These are phyloP conservation scores for Electrophaes corylata DNA, from an alignment of 2,888 invertebrate genomes.

Conservation along the genomic window DNA sequence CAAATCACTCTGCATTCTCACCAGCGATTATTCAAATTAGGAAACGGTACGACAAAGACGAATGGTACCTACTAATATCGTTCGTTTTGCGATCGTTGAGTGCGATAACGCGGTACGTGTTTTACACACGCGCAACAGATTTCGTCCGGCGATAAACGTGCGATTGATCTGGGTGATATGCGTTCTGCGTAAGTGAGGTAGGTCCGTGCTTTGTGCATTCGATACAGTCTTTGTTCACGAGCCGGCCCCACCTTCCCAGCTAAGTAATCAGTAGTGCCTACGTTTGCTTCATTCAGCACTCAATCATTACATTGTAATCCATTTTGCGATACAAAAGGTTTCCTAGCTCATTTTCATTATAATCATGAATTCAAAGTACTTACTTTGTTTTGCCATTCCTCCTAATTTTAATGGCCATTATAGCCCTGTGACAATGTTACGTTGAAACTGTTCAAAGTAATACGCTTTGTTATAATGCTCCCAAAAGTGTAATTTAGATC, in stretches of 20 bases:
- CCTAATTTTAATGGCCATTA: slow-evolving; percentile 27
- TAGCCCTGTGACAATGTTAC: slow-evolving; percentile 45
- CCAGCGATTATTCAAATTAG: slow-evolving; percentile 84
- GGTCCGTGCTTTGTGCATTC: slow-evolving; percentile 71
- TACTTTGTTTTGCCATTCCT: slow-evolving; percentile 15
- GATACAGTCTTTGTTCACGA: slow-evolving; percentile 56
- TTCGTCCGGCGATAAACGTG: slow-evolving; percentile 71
- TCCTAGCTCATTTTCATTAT: slow-evolving; percentile 6
- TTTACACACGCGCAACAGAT: slow-evolving; percentile 80
- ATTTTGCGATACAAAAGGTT: slow-evolving; percentile 19
- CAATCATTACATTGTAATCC: slow-evolving; percentile 17
- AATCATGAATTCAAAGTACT: slow-evolving; percentile 1
- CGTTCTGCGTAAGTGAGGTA: slow-evolving; percentile 78
- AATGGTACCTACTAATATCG: slow-evolving; percentile 83
- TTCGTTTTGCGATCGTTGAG: slow-evolving; percentile 69
- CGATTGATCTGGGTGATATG: slow-evolving; percentile 80
- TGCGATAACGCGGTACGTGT: slow-evolving; percentile 74
- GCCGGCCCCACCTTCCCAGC: slow-evolving; percentile 36
- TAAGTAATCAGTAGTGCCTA: slow-evolving; percentile 24
- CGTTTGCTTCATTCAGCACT: slow-evolving; percentile 15
- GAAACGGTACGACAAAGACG: slow-evolving; percentile 82
- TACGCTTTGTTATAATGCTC: slow-evolving; percentile 56
- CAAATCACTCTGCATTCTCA: slow-evolving; percentile 79
- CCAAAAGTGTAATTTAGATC: slow-evolving; percentile 59
- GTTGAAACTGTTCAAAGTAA: slow-evolving; percentile 53